Conservation (phyloP, 2,888 invertebrate species). For the Coelopa pilipes region DNA sequence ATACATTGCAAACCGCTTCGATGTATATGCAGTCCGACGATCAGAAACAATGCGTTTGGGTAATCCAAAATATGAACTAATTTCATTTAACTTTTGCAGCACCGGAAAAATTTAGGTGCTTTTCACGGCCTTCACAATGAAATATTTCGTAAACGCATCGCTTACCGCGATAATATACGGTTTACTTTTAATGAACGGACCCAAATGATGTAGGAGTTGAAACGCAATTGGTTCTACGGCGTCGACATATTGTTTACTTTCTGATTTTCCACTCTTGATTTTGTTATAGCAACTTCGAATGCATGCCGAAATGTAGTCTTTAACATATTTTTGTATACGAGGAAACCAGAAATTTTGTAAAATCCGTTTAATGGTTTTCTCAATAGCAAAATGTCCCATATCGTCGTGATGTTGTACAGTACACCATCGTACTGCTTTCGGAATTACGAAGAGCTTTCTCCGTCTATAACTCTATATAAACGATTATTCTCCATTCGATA, state of each 20-base stretch:
- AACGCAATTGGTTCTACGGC: conserved; percentile 23
- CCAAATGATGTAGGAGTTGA: conserved; percentile 36
- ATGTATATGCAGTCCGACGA: conserved; percentile 25
- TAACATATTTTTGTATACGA: conserved; percentile 30
- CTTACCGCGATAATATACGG: conserved; percentile 37
- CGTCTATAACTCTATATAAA: conserved; percentile 30
- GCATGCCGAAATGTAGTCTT: conserved; percentile 34
- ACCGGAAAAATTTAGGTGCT: conserved; percentile 40
- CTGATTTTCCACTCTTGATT: conserved; percentile 25
- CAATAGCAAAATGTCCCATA: too few species aligned
- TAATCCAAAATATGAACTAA: conserved; percentile 47
- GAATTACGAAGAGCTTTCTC: conserved; percentile 37
- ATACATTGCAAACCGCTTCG: conserved; percentile 18
- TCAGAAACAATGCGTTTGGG: conserved; percentile 50
- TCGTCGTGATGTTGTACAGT: conserved; percentile 10
- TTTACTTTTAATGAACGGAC: conserved; percentile 38
- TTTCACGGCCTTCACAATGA: conserved; percentile 40
- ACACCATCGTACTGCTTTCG: conserved; percentile 35
- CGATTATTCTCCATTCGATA: conserved; percentile 38
- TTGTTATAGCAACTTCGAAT: conserved; percentile 39
- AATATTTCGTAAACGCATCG: conserved; percentile 42
- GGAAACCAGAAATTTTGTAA: conserved; percentile 37
- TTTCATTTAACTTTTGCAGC: conserved; percentile 38
- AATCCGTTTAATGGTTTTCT: too few species aligned
- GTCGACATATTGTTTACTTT: conserved; percentile 12